These are phyloP conservation scores for Micromussa lordhowensis DNA, from an alignment of 92 coral and sea anemone genomes.

Conservation along the genomic window DNA sequence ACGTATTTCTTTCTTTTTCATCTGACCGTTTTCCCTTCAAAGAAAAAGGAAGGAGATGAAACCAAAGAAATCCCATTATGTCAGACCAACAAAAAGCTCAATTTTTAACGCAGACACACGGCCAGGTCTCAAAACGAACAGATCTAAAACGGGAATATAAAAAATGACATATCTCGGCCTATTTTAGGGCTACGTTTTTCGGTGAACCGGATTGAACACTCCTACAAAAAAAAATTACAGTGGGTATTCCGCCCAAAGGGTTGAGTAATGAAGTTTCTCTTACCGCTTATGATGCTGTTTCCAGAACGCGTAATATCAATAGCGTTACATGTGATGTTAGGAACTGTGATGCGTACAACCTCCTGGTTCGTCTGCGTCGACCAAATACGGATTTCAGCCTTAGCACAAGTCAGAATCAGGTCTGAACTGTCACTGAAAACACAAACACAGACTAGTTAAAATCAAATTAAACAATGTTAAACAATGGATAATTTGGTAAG, in stretches of 20 bases:
- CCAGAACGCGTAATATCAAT: conserved; percentile 83
- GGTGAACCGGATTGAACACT: too few relatives aligned
- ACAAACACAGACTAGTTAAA: not conserved
- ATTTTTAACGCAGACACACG: too few relatives aligned
- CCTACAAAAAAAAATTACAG: too few relatives aligned
- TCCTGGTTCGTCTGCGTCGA: conserved; percentile 88
- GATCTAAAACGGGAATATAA: too few relatives aligned
- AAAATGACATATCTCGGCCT: too few relatives aligned
- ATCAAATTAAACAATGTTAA: too few relatives aligned
- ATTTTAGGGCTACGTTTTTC: too few relatives aligned
- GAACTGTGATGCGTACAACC: conserved; percentile 83
- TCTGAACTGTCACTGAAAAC: conserved; percentile 84
- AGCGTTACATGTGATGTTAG: conserved; percentile 95
- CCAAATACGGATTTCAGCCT: conserved; percentile 95
- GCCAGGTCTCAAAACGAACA: too few relatives aligned
- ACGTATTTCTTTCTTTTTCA: too few relatives aligned
- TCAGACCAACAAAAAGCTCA: not conserved
- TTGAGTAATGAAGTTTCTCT: not conserved
- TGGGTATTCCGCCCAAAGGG: too few relatives aligned
- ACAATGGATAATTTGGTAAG: too few relatives aligned
- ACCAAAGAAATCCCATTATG: not conserved
- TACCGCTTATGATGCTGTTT: conserved; percentile 88
- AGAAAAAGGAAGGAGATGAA: not conserved
- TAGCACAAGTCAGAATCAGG: conserved; percentile 84
- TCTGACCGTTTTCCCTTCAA: not conserved